Base-by-base conservation (phyloP, 2,113 vertebrate species). In the Orthonyx spaldingii region DNA sequence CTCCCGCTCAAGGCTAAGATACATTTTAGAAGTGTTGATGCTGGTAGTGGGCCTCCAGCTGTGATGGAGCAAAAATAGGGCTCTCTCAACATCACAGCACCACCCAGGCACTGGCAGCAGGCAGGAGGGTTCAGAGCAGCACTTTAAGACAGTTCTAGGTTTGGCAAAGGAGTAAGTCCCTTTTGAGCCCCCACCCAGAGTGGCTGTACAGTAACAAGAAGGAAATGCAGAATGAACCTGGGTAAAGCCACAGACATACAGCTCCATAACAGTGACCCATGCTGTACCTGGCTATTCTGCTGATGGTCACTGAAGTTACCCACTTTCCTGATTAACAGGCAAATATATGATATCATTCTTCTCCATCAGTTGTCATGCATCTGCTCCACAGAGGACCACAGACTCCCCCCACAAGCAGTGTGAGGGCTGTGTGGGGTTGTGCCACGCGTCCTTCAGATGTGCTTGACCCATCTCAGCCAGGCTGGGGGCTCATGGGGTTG, bases 401-500 rank as follows among this genome's bases (percentile, higher is more conserved):
- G 35, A 7, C 7, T 63, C 7, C 1, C 37, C 4, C 6, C 33
- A 55, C 0, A 2, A 53, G 78, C 30, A 42, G 30, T 8, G 1
- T 49, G 49, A 50, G 28, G 27, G 13, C 46, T 80, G 37, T 1
- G 0, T 15, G 42, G 9, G 20, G 26, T 13, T 52, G 41, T 87
- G 56, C 33, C 26, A 7, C 3, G 12, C 0, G 0, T n/a, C 9
- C 24, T 17, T 24, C 1, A 1, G 33, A 84, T 39, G 17, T 66
- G 35, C 39, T 83, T 7, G 0, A 17, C 22, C 47, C 7, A 0
- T 30, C 63, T 49, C 33, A 64, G 44, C 32, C 24, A 30, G 39
- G 23, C 28, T 47, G 49, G 24, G 30, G 27, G 12, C n/a, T 60
- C 20, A 10, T 20, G 16, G 21, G 9, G 30, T 11, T 77, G n/a